A percentile compares a stretch with the other conserved stretches of the same genome.
Evolutionary conservation across 1,140 invertebrate species (phyloP).

Genomic region (Lucilia cuprina): DNA sequence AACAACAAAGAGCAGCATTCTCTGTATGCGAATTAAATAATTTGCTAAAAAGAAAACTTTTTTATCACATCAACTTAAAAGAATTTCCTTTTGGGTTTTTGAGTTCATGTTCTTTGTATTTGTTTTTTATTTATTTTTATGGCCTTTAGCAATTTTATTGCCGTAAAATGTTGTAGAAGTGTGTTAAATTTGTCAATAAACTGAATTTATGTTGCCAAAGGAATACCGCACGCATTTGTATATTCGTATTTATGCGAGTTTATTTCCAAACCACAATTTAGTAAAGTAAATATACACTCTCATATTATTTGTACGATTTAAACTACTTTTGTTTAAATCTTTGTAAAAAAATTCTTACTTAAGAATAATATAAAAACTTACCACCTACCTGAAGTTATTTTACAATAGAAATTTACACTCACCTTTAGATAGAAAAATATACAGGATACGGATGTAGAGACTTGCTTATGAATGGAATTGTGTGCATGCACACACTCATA

Average conservation of each 20-base stretch:
- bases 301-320: not conserved
- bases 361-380: not conserved
- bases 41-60: not conserved
- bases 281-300: not conserved
- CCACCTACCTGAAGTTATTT: constrained; percentile 4
- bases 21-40: not conserved
- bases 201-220: not conserved
- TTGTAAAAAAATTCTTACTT: not conserved
- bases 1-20: too few relatives aligned
- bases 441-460: too few relatives aligned
- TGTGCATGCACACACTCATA: too few relatives aligned
- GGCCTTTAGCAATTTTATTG: not conserved
- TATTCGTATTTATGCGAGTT: not conserved
- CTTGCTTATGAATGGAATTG: too few relatives aligned
- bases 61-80: not conserved
- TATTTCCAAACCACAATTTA: not conserved
- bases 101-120: not conserved
- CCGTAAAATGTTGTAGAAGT: not conserved
- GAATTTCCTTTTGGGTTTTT: too few relatives aligned
- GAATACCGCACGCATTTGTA: not conserved
- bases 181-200: constrained; percentile 3
- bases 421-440: too few relatives aligned
- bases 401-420: not conserved
- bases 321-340: not conserved
- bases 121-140: not conserved